Evolutionary conservation across 2,113 vertebrate species (phyloP).

Genomic region (Onychostoma macrolepis): DNA sequence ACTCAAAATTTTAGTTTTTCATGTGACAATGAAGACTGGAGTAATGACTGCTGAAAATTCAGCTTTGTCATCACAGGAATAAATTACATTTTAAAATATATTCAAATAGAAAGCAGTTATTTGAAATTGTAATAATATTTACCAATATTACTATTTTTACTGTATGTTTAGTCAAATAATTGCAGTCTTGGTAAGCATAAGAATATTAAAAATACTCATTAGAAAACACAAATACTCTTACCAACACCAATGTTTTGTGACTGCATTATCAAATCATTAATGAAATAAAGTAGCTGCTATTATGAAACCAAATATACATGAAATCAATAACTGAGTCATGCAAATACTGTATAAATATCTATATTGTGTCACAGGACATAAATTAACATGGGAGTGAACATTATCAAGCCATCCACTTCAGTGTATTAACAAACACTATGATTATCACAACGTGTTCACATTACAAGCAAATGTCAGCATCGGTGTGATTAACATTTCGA

Average conservation of each 20-base stretch:
- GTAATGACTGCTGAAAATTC: neutral
- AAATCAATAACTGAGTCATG: neutral
- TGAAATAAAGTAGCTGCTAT: neutral
- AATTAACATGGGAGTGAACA: neutral
- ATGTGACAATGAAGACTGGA: too few relatives aligned
- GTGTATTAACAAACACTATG: neutral
- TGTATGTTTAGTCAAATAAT: neutral
- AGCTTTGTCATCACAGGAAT: neutral
- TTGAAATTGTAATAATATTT: neutral
- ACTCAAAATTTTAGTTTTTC: too few relatives aligned
- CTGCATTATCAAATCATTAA: neutral
- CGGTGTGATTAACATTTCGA: neutral
- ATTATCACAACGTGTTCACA: slow-evolving; percentile 6
- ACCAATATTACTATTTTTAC: neutral
- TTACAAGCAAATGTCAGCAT: slow-evolving; percentile 6
- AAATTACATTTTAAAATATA: neutral
- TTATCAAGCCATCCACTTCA: neutral
- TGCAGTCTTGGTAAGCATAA: neutral
- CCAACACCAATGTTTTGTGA: too few relatives aligned
- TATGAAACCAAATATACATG: neutral
- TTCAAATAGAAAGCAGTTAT: neutral
- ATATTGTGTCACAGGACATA: neutral
- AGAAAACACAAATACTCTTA: too few relatives aligned
- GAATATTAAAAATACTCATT: neutral
- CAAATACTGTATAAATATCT: neutral